A percentile compares a stretch with the other conserved stretches of the same genome.
These are phyloP conservation scores for Ceratotherium simum DNA, from an alignment of 2,113 vertebrate genomes.

Conservation along the genomic window DNA sequence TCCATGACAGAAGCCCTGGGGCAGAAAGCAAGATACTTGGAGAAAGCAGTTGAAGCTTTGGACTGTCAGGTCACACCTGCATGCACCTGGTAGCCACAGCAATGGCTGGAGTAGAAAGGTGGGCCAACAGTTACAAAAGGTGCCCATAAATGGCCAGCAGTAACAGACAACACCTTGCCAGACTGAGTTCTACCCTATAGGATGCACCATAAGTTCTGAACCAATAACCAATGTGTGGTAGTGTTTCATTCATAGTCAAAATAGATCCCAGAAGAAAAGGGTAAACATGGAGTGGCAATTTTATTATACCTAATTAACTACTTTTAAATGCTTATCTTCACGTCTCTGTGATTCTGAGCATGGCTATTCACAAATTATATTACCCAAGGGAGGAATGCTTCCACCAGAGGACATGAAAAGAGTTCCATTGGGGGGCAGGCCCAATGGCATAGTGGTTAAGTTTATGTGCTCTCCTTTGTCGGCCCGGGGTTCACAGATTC, in stretches of 20 bases:
- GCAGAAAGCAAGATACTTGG: not conserved
- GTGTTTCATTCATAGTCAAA: not conserved
- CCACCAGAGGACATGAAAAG: not conserved
- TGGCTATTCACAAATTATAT: not conserved
- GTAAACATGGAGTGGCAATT: conserved; percentile 5
- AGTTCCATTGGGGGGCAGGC: not conserved
- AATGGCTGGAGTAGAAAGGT: not conserved
- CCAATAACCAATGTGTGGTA: not conserved
- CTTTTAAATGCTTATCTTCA: not conserved
- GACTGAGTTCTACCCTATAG: not conserved
- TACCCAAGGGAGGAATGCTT: not conserved
- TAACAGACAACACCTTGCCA: not conserved
- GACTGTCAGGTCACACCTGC: not conserved
- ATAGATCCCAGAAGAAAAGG: not conserved
- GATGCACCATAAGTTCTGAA: not conserved
- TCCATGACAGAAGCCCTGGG: not conserved
- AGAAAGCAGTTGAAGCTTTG: not conserved
- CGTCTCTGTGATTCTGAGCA: not conserved
- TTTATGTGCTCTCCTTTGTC: no score
- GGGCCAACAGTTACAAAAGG: not conserved
- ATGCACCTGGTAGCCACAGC: not conserved
- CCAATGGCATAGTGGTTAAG: no score
- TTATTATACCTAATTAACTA: not conserved
- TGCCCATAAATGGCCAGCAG: not conserved
- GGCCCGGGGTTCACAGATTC: no score